Evolutionary conservation across 1,140 invertebrate genomes (phyloP).

Genomic region (Eufriesea mexicana): DNA sequence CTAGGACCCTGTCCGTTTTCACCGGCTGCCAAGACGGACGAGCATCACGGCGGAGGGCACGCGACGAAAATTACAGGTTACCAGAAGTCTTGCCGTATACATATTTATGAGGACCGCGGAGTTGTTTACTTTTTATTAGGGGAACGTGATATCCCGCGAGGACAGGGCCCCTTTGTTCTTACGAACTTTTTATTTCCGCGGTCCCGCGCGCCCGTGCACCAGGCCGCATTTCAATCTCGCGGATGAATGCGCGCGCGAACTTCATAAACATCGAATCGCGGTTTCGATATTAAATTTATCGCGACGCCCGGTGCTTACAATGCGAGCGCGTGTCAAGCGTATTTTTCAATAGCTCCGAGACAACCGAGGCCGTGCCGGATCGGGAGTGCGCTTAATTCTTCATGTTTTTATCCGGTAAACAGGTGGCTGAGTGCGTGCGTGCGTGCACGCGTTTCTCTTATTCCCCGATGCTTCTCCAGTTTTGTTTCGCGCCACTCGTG

Average conservation of each 20-base stretch:
- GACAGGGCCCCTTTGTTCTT: conserved; percentile 30
- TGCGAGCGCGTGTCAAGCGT: conserved; percentile 48
- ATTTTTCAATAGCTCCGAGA: conserved; percentile 32
- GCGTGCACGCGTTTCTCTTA: conserved; percentile 26
- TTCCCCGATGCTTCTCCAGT: neutral
- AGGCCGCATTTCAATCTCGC: conserved; percentile 48
- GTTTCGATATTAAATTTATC: conserved; percentile 67
- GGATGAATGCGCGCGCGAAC: conserved; percentile 42
- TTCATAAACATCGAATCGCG: conserved; percentile 55
- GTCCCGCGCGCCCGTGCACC: neutral
- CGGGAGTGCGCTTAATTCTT: conserved; percentile 31
- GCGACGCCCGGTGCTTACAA: conserved; percentile 28
- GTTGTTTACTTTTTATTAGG: conserved; percentile 32
- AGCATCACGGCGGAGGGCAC: neutral
- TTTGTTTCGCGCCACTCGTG: neutral
- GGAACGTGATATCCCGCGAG: conserved; percentile 18
- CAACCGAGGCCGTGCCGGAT: neutral
- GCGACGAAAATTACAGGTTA: conserved; percentile 23
- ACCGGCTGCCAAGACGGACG: neutral
- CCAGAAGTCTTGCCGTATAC: conserved; percentile 10
- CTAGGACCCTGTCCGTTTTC: neutral
- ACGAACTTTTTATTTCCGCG: conserved; percentile 20
- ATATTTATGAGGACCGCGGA: conserved; percentile 35
- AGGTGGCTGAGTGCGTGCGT: neutral
- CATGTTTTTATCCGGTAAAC: conserved; percentile 41